Base-by-base conservation (phyloP, 2,113 vertebrate species). In the Rhineura floridana region DNA sequence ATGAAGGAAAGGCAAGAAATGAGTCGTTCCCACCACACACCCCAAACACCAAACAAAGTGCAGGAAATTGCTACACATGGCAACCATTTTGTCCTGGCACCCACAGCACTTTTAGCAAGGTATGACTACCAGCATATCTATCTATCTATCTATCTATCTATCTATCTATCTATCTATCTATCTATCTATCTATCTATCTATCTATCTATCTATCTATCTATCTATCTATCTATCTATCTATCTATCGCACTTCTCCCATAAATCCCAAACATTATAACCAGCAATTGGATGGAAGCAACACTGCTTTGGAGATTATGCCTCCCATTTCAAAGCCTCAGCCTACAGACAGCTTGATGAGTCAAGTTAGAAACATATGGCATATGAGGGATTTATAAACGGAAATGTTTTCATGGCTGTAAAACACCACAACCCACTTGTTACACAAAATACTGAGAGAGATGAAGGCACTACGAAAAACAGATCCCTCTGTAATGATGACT, bases 381-480 rank as follows among this genome's bases (percentile, higher is more conserved):
- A 46, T 52, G 13, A 0, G 86, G 13, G 69, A 83, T 65, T 86
- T 87, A 83, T 84, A 85, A 62, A 87, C 0, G 1, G 72, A 88
- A 75, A 89, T 0, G 4, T n/a, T 79, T 55, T 62, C 84, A 50
- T 13, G 65, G 63, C 12, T 70, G 48, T 69, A 86, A 93, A 94
- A 83, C 28, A 81, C 39, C 76, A 88, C 83, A 52, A 69, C 44
- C 23, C 59, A 91, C 77, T 85, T 46, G 59, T 39, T 73, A 70
- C 28, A 59, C 10, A 21, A 92, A 86, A 75, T 42, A 59, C 84
- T 12, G 89, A 5, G 88, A 87, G 39, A 42, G 82, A 86, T 44
- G 33, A 94, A 73, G 90, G 76, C 6, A 85, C 55, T 88, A 86
- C 75, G 89, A 91, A 89, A 91, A 19, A 82, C 33, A 70, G n/a